Base-by-base conservation (phyloP, 2,113 vertebrate genomes). In the Ameiurus melas region DNA sequence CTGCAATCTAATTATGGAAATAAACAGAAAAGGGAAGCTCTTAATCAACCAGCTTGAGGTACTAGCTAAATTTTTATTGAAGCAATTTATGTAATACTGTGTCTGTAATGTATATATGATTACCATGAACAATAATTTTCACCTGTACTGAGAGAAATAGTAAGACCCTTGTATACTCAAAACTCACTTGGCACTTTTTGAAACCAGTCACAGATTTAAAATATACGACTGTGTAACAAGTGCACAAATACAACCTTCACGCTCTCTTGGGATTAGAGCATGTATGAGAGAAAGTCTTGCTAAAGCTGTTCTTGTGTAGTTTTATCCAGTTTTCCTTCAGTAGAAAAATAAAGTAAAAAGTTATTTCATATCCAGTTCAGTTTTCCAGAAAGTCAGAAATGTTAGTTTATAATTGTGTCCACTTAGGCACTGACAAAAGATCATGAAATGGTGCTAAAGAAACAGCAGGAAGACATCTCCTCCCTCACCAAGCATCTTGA, bases 1-100 rank as follows among this genome's bases (percentile, higher is more conserved):
- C 92, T 99, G 98, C 93, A 98, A 97, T 55, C 88, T 99, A 88
- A 99, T 99, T 91, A 97, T 99, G 94, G 98, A 99, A 94, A 98
- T 99, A 92, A 99, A 99, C 93, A 97, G 97, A 93, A 99, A 99
- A 89, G 98, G 98, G 43, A 99, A 99, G 95, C 97, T 98, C 90
- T 92, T 99, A 43, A 93, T 99, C 7, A 98, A 98, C 94, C 98
- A 99, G 53, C 95, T 99, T 17, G 97, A 99, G 97, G 98, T 99
- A 93, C 85, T 93, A 73, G 9, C 39, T 30, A 64, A 17, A 43
- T 82, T 22, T 87, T 77, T 80, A 19, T 55, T 79, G 14, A 80
- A 30, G 16, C 12, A n/a, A n/a, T 51, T 75, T 66, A 22, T 73
- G 9, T 39, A 73, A 39, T 9, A 3, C 36, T 10, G 47, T 57